phyloP scores from a whole-genome alignment of 1,140 invertebrate species.

The Pogonognathellus flavescens region DNA sequence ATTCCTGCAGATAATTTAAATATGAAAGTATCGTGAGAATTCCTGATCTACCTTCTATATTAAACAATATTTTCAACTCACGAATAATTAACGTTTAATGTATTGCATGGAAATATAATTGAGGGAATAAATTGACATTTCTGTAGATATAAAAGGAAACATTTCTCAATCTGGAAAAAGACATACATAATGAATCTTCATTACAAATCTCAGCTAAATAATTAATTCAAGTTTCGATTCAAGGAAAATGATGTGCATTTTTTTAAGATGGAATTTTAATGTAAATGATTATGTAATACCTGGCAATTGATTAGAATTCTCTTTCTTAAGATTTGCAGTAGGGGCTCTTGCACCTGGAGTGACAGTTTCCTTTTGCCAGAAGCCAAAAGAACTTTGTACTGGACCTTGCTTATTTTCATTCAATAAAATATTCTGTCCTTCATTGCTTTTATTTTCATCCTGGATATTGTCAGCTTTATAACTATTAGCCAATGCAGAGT shows the following conservation, averaged over 20 bases:
- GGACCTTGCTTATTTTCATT: not conserved
- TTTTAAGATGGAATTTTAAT: not conserved
- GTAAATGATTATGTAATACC: not conserved
- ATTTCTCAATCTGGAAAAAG: too few relatives aligned
- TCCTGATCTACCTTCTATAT: too few relatives aligned
- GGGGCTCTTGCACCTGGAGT: not conserved
- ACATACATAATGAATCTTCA: not conserved
- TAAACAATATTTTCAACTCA: too few relatives aligned
- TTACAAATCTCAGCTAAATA: not conserved
- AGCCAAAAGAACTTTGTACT: slow-evolving; percentile 27
- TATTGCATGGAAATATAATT: too few relatives aligned
- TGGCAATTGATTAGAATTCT: slow-evolving; percentile 21
- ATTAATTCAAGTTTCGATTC: not conserved
- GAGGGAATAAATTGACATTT: too few relatives aligned
- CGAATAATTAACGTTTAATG: too few relatives aligned
- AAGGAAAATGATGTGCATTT: not conserved
- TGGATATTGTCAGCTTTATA: not conserved
- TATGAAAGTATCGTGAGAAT: too few relatives aligned
- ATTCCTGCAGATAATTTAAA: too few relatives aligned
- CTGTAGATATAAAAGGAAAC: too few relatives aligned
- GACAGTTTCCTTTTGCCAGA: slow-evolving; percentile 12
- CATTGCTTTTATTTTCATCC: not conserved
- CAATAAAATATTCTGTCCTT: not conserved
- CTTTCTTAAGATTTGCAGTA: not conserved
- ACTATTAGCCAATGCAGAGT: not conserved